These are phyloP conservation scores for Deladenus siricidicola DNA, from an alignment of 2,888 invertebrate species.

Conservation along the genomic window DNA sequence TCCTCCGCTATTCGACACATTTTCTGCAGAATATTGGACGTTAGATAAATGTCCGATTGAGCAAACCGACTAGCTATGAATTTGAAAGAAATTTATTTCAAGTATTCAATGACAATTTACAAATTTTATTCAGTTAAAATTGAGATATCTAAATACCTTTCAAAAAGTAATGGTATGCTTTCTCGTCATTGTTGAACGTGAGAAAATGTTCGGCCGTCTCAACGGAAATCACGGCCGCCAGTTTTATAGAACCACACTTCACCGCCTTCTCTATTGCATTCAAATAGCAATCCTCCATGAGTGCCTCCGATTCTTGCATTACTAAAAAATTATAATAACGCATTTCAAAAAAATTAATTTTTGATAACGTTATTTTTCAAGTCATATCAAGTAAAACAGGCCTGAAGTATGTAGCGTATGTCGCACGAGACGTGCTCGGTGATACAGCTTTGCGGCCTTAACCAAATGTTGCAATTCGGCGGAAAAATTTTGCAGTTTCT, in stretches of 20 bases:
- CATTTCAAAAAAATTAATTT: background rate
- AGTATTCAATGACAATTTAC: too few relatives aligned
- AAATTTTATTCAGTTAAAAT: too few relatives aligned
- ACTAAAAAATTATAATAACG: too few relatives aligned
- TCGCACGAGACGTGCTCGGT: slow-evolving; percentile 8
- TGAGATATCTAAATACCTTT: slow-evolving; percentile 23
- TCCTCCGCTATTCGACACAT: slow-evolving; percentile 7
- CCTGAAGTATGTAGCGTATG: slow-evolving; percentile 8
- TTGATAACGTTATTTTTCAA: background rate
- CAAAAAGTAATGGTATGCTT: slow-evolving; percentile 18
- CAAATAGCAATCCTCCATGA: slow-evolving; percentile 20
- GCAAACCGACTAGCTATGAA: slow-evolving; percentile 21
- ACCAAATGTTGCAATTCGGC: slow-evolving; percentile 16
- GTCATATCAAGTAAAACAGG: background rate
- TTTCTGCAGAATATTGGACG: slow-evolving; percentile 15
- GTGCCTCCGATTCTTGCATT: slow-evolving; percentile 2
- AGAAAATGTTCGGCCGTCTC: slow-evolving; percentile 17
- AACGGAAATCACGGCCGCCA: slow-evolving; percentile 12
- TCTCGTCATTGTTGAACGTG: background rate
- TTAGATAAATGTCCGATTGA: slow-evolving; percentile 15
- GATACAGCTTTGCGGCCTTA: slow-evolving; percentile 23
- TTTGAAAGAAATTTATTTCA: too few relatives aligned
- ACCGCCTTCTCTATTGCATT: slow-evolving; percentile 1
- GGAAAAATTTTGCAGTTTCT: slow-evolving; percentile 10
- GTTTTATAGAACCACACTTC: slow-evolving; percentile 2